phyloP scores from a whole-genome alignment of 2,113 vertebrate species.

The Neogale vison region DNA sequence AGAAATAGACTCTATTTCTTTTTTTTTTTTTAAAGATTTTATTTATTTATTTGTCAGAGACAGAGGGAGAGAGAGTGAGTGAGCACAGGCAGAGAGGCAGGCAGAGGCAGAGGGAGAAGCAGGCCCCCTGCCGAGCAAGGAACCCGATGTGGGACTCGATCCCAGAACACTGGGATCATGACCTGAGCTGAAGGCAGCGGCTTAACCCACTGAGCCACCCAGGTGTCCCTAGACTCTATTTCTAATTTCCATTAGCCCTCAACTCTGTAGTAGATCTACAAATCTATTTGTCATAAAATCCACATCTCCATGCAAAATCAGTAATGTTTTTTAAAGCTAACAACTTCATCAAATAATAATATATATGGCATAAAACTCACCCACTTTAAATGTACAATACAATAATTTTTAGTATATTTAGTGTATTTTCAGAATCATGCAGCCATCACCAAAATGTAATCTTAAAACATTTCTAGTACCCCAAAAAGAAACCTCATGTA shows the following conservation, averaged over 20 bases:
- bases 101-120: no score
- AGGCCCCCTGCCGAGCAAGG: no score
- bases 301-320: background rate
- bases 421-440: background rate
- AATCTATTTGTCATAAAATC: constrained; percentile 1
- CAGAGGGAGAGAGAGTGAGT: no score
- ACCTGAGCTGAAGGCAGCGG: no score
- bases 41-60: no score
- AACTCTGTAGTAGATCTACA: background rate
- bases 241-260: background rate
- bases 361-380: background rate
- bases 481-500: background rate
- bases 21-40: no score
- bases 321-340: background rate
- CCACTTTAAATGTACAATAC: background rate
- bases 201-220: no score
- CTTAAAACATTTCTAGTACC: background rate
- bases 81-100: no score
- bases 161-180: no score
- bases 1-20: background rate
- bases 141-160: no score
- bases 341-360: background rate
- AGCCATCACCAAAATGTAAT: background rate
- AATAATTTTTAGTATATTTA: background rate
- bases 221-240: background rate